Evolutionary conservation across 2,797 vertebrate genomes (phyloP).

Genomic region (Aythya fuligula): DNA sequence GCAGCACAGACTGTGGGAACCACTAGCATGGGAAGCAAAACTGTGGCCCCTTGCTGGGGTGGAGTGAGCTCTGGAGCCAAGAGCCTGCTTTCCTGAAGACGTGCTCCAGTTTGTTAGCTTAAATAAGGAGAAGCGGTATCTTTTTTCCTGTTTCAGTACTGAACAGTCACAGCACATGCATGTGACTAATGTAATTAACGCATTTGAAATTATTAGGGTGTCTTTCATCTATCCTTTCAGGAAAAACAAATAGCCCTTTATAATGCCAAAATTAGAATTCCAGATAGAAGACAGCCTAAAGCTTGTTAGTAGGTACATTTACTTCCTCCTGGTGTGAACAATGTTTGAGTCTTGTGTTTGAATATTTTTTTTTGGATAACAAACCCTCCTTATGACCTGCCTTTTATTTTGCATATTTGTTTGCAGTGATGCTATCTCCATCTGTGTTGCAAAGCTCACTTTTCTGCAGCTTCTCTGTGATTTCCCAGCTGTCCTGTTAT

Average conservation of each 20-base stretch:
- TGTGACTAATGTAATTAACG: background rate
- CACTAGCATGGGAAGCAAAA: background rate
- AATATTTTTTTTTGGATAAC: background rate
- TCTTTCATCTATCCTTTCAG: background rate
- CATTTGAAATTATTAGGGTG: background rate
- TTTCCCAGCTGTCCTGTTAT: constrained; percentile 91
- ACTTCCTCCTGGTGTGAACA: background rate
- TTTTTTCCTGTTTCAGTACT: background rate
- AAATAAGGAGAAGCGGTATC: background rate
- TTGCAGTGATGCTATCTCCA: constrained; percentile 75
- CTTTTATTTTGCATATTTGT: constrained; percentile 75
- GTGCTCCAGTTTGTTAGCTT: background rate
- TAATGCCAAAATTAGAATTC: background rate
- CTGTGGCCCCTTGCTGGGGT: rapidly evolving
- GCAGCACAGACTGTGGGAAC: background rate
- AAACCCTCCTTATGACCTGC: constrained; percentile 57
- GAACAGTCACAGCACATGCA: background rate
- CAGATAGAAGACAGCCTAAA: background rate
- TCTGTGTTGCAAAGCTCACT: constrained; percentile 78
- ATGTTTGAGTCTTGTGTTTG: constrained; percentile 74
- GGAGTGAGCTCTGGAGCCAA: background rate
- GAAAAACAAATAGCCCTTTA: background rate
- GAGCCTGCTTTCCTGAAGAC: background rate
- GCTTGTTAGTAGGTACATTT: background rate
- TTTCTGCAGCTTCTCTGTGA: constrained; percentile 80